These are phyloP conservation scores for Subacronicta megacephala DNA, from an alignment of 2,888 invertebrate species.

Conservation along the genomic window DNA sequence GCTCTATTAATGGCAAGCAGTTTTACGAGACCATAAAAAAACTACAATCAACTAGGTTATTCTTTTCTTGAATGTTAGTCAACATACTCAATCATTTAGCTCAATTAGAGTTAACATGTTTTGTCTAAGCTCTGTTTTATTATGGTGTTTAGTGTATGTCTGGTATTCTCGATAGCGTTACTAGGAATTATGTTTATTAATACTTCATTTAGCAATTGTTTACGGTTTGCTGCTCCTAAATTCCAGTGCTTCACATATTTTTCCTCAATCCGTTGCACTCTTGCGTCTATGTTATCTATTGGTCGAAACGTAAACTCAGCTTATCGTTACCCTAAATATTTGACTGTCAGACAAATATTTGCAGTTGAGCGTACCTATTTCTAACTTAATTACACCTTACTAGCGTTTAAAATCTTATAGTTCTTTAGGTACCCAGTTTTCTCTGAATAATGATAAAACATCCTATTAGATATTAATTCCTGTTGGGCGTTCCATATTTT, in stretches of 20 bases:
- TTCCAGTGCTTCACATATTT: constrained; percentile 59
- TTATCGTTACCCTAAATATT: constrained; percentile 46
- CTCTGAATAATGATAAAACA: no score
- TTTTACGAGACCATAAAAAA: no score
- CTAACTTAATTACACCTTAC: background rate
- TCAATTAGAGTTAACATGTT: constrained; percentile 25
- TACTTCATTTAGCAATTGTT: constrained; percentile 56
- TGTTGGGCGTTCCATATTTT: no score
- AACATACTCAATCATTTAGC: background rate
- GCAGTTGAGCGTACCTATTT: background rate
- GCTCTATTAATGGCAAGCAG: no score
- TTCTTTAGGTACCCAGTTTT: no score
- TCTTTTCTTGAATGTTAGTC: no score
- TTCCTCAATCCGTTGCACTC: constrained; percentile 79
- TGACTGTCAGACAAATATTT: constrained; percentile 15
- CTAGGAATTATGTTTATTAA: constrained; percentile 58
- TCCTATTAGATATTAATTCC: no score
- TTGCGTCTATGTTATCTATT: constrained; percentile 62
- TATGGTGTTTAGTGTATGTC: constrained; percentile 21
- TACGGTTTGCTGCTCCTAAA: constrained; percentile 55
- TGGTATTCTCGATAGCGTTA: constrained; percentile 40
- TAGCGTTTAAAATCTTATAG: no score
- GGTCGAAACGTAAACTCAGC: constrained; percentile 44
- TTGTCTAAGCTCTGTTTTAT: constrained; percentile 14
- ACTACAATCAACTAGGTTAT: no score